These are phyloP conservation scores for Bufo bufo DNA, from an alignment of 2,113 vertebrate genomes.

Conservation along the genomic window DNA sequence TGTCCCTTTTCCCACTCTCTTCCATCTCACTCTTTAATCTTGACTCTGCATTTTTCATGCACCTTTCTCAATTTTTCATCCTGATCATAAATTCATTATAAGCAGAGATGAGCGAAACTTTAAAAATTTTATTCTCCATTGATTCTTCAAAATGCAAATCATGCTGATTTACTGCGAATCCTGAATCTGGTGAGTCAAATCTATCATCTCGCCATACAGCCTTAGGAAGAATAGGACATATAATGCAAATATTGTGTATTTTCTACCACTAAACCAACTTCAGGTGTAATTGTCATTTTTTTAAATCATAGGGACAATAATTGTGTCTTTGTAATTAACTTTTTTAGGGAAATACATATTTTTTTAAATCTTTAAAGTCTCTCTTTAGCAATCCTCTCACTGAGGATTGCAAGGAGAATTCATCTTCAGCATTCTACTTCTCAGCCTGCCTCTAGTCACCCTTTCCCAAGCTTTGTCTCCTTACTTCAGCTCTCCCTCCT, in stretches of 20 bases:
- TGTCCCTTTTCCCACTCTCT: slow-evolving; percentile 30
- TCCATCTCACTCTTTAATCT: slow-evolving; percentile 36
- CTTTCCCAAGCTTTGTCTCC: too few relatives aligned
- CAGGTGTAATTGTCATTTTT: too few relatives aligned
- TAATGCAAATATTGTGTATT: not conserved
- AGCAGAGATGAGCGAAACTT: not conserved
- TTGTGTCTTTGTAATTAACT: too few relatives aligned
- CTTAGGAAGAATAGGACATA: not conserved
- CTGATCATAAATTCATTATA: slow-evolving; percentile 45
- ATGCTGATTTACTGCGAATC: not conserved
- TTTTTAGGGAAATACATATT: too few relatives aligned
- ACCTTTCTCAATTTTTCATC: slow-evolving; percentile 40
- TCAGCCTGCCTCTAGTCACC: too few relatives aligned
- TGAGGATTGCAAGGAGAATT: too few relatives aligned
- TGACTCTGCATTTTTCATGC: slow-evolving; percentile 44
- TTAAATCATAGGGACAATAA: too few relatives aligned
- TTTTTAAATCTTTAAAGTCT: too few relatives aligned
- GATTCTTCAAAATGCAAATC: not conserved
- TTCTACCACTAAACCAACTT: not conserved
- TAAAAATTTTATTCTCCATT: not conserved
- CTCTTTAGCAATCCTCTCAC: too few relatives aligned
- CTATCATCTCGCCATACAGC: not conserved
- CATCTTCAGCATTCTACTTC: too few relatives aligned
- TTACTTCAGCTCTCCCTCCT: too few relatives aligned
- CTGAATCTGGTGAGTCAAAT: not conserved